Evolutionary conservation across 2,797 vertebrate species (phyloP), one percentile per base, ranked within the genome.

Genomic region (Muraenolepis orangiensis): DNA sequence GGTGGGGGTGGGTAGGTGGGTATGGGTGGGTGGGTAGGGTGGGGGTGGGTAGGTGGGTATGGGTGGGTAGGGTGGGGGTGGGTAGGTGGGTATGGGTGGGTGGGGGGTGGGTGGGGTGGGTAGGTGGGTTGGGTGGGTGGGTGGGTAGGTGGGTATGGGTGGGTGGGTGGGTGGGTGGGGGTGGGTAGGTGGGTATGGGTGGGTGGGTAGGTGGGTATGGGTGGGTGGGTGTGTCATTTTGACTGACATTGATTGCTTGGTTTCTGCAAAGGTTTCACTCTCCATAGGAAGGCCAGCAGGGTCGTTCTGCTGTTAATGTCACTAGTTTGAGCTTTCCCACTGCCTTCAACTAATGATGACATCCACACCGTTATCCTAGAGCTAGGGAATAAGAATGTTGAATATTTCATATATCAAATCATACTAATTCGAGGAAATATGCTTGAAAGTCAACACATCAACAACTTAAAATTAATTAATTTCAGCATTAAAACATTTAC

Each of bases 201-300:
- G 69, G 71, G 72, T 77, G 46, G 74, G 78, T 69, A 72, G 76
- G 74, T 80, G 78, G 74, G 72, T 76, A 46, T 76, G 87, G 71
- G 83, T 80, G 85, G 18, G 28, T 16, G 66, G 0, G 76, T 69
- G 20, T 8, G 20, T 20, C 69, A 75, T 69, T 82, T 81, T 78
- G 76, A 77, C 76, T 82, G 75, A 78, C 78, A 82, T 75, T 78
- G 34, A 75, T 85, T 78, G 83, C 78, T 82, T 86, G 84, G 83
- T 74, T 38, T 70, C 72, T 72, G 69, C 79, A 78, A 32, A 73
- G 74, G 74, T 40, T 80, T 84, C 74, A 81, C 79, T 40, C 67
- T 72, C 72, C 71, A 32, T 69, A 71, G 69, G 81, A 86, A 75
- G 71, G 79, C 78, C 83, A 78, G 69, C 71, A 78, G 87, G 87